These are phyloP conservation scores for Mylabris sibirica DNA, from an alignment of 2,888 invertebrate genomes.

Conservation along the genomic window DNA sequence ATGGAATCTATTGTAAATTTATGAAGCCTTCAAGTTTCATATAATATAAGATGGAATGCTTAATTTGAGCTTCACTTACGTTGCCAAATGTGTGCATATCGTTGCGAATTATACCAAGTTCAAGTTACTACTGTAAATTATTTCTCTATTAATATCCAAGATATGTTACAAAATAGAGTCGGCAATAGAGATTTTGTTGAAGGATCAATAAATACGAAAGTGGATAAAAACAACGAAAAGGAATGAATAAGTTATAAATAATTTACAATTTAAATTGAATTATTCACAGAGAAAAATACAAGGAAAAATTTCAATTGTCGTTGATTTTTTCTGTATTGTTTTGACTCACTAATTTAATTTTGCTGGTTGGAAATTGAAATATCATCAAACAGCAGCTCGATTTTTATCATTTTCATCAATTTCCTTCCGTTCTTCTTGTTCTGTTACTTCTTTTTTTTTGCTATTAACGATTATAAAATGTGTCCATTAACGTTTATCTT, in stretches of 20 bases:
- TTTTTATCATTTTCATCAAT: not conserved
- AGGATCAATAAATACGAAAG: not conserved
- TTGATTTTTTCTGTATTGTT: not conserved
- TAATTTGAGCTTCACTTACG: not conserved
- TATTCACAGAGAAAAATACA: not conserved
- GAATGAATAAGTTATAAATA: not conserved
- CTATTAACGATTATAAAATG: not conserved
- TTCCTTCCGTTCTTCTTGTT: not conserved
- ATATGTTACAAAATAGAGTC: too few species aligned
- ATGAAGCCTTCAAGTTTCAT: not conserved
- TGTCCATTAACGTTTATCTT: not conserved
- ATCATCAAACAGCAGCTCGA: not conserved
- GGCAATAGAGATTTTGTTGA: not conserved
- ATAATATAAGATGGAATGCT: not conserved
- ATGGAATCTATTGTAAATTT: not conserved
- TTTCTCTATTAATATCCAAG: too few species aligned
- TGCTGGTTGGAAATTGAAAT: not conserved
- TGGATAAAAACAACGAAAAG: not conserved
- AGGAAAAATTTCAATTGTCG: not conserved
- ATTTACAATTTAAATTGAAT: not conserved
- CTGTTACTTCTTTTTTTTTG: too few species aligned
- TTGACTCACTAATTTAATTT: not conserved
- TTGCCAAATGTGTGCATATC: not conserved
- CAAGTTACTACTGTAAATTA: too few species aligned
- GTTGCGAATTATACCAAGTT: too few species aligned